Evolutionary conservation across 1,140 invertebrate genomes (phyloP).

Genomic region (Gyrodactylus bullatarudis): DNA sequence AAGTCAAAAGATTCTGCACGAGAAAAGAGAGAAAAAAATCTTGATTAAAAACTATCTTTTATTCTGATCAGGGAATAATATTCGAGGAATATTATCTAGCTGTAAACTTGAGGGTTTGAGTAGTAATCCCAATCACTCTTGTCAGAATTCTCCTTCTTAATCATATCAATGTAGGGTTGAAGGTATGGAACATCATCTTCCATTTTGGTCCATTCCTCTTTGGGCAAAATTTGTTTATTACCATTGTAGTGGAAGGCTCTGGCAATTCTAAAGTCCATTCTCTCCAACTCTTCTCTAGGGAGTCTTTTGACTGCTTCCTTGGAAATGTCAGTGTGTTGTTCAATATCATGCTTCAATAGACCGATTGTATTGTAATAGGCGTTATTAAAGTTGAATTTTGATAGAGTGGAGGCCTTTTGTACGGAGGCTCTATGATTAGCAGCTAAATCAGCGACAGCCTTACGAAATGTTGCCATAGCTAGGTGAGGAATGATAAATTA

Average conservation of each 20-base stretch:
- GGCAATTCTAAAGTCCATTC: not conserved
- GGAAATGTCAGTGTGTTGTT: not conserved
- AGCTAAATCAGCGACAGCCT: not conserved
- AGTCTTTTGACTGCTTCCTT: not conserved
- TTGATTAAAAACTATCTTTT: not conserved
- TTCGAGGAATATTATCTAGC: not conserved
- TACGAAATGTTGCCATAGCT: not conserved
- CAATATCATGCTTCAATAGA: not conserved
- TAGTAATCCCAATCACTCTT: not conserved
- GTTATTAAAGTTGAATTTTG: not conserved
- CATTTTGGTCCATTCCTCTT: constrained; percentile 6
- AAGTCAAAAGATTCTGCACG: not conserved
- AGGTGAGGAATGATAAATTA: not conserved
- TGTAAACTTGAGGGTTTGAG: not conserved
- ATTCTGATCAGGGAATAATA: not conserved
- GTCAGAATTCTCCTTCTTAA: not conserved
- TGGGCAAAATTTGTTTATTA: not conserved
- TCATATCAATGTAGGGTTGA: not conserved
- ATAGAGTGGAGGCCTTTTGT: not conserved
- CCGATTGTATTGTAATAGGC: not conserved
- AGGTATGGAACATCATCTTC: not conserved
- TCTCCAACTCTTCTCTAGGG: not conserved
- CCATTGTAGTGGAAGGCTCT: not conserved
- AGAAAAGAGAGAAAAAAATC: too few relatives aligned
- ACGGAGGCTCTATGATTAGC: not conserved